phyloP scores from a whole-genome alignment of 2,113 vertebrate species.

The Athene cunicularia region DNA sequence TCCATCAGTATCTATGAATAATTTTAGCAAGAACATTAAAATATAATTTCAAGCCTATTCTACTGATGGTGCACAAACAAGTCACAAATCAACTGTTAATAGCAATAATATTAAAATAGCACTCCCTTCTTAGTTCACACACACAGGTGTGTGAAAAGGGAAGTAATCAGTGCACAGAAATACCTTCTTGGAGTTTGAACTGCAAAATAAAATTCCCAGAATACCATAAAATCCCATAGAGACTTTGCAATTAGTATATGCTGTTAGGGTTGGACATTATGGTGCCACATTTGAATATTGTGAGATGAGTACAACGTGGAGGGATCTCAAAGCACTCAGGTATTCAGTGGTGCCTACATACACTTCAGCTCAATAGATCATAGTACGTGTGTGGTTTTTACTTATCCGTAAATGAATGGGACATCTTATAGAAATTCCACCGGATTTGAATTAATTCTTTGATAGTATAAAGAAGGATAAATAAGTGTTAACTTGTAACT shows the following conservation, averaged over 20 bases:
- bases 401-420: constrained; percentile 3
- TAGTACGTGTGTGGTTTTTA: constrained; percentile 11
- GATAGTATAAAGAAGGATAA: constrained; percentile 51
- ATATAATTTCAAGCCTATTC: constrained; percentile 24
- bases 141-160: neutral
- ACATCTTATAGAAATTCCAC: constrained; percentile 22
- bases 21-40: constrained; percentile 11
- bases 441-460: constrained; percentile 43
- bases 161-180: neutral
- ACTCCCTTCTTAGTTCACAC: neutral
- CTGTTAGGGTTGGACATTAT: neutral
- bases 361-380: neutral
- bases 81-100: constrained; percentile 13
- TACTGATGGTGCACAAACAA: neutral
- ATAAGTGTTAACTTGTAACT: constrained; percentile 65
- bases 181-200: neutral
- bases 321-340: neutral
- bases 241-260: neutral
- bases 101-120: neutral
- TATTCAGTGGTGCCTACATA: constrained; percentile 7
- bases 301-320: neutral
- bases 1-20: constrained; percentile 2
- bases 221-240: neutral
- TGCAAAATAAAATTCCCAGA: neutral
- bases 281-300: neutral